Base-by-base conservation (phyloP, 1,140 invertebrate species). In the Ceratina calcarata region DNA sequence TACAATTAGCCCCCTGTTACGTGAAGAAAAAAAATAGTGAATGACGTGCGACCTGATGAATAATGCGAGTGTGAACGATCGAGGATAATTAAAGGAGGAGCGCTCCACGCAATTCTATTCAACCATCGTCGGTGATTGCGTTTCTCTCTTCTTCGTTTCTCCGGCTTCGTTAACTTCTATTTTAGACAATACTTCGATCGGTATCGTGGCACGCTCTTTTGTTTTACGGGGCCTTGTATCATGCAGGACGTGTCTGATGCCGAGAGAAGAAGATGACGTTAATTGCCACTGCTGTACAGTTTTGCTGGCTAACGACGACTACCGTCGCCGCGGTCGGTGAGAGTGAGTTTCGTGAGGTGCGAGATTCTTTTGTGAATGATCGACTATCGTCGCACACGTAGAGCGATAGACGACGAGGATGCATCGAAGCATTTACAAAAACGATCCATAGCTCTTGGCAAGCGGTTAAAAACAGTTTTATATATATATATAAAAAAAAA, bases 361-460 rank as follows among this genome's bases (percentile, higher is more conserved):
- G 57, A 60, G 55, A 51, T n/a, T 65, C 15, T 45, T 45, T 45
- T 45, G 37, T 45, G 37, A 45, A 8, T 8, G 1, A 22, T 61
- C 74, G 74, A 12, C 73, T 75, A 75, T 75, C 62, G 73, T 75
- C 74, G 74, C 65, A 76, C 74, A 76, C 73, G 64, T 76, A 76
- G 65, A 76, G 37, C 74, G 74, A 76, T 76, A 76, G 74, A 1
- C 65, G 74, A 76, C 65, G 37, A 12, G 55, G 74, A 76, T 76
- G 74, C 74, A 76, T 76, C 74, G 74, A 76, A 76, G 74, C 74
- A 68, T 60, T 68, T n/a, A n/a, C 51, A 61, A 53, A 58, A 66
- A 75, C 49, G 89, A 80, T 90, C 86, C 86, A 84, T 87, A 88
- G 88, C 89, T 89, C 85, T 66, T 87, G 82, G 87, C 89, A 90